These are phyloP conservation scores for Cepphus grylle DNA, from an alignment of 2,113 vertebrate genomes.

Conservation along the genomic window DNA sequence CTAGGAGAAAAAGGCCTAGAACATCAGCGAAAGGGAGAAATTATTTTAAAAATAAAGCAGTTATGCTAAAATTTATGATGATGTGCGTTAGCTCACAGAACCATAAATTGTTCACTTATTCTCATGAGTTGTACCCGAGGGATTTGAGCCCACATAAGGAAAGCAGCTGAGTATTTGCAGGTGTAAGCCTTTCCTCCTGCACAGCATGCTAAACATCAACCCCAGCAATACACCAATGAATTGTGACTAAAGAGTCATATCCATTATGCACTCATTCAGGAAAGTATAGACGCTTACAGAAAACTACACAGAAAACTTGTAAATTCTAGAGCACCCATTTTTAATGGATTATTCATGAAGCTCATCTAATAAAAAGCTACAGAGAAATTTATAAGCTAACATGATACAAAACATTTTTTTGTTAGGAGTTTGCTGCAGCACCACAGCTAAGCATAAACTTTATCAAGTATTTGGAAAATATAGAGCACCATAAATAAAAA, in stretches of 20 bases:
- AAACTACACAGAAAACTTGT: background rate
- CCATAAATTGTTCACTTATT: background rate
- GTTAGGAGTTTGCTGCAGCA: background rate
- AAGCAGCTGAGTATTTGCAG: background rate
- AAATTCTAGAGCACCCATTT: background rate
- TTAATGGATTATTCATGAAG: background rate
- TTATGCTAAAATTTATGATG: background rate
- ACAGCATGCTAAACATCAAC: background rate
- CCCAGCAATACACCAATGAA: background rate
- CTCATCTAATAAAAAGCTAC: background rate
- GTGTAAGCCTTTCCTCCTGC: background rate
- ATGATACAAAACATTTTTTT: background rate
- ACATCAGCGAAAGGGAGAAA: background rate
- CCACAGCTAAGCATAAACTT: background rate
- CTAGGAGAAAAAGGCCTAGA: background rate
- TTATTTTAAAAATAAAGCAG: background rate
- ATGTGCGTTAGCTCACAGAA: background rate
- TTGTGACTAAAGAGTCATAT: background rate
- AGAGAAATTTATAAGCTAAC: background rate
- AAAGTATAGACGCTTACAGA: background rate
- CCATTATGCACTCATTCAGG: background rate
- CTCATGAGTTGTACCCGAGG: background rate
- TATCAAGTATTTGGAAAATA: background rate
- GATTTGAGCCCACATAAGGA: background rate
- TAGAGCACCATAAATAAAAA: background rate